Evolutionary conservation across 2,797 vertebrate species (phyloP), one percentile per base, ranked within the genome.

Genomic region (Artibeus lituratus): DNA sequence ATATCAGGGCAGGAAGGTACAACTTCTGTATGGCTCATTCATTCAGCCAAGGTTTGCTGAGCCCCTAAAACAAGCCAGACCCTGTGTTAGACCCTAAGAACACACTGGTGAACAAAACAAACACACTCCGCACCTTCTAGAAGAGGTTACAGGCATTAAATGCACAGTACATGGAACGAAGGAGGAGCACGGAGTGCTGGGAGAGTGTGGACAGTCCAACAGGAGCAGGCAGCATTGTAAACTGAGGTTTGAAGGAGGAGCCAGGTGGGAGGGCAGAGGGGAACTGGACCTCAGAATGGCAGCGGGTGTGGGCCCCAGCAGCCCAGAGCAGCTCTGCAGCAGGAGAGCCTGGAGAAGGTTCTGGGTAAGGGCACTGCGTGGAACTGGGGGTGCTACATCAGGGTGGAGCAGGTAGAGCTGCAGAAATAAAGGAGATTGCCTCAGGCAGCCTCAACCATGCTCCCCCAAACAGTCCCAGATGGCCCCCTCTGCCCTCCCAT

Each of bases 241-340:
- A 51, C 39, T 11, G n/a, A 76, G 44, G 26, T 26, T 47, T 51
- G 51, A 62, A 49, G 18, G 73, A 42, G 78, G 62, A 10, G 62
- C 1, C 0, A 0, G 1, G 14, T 0, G 26, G 4, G n/a, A 62
- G 3, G n/a, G 42, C 55, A 74, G 59, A 53, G n/a, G 2, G 0
- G 6, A 47, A 19, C 53, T 0, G 16, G 62, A 51, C 29, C 49
- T 57, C 82, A 88, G 47, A 59, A 59, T 0, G 6, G 35, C 22
- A 3, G 39, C 0, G 26, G 57, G 51, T 2, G 0, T 1, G 5
- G 39, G 22, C 18, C 35, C 3, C 42, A 0, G 42, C 9, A 91
- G 57, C 72, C 49, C 65, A 26, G 29, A 42, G 49, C 39, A 35
- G 12, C 91, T 35, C 29, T 22, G 53, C 21, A 53, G 35, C 72